These are phyloP conservation scores for Polydrusus cervinus DNA, from an alignment of 2,888 invertebrate species.

Conservation along the genomic window DNA sequence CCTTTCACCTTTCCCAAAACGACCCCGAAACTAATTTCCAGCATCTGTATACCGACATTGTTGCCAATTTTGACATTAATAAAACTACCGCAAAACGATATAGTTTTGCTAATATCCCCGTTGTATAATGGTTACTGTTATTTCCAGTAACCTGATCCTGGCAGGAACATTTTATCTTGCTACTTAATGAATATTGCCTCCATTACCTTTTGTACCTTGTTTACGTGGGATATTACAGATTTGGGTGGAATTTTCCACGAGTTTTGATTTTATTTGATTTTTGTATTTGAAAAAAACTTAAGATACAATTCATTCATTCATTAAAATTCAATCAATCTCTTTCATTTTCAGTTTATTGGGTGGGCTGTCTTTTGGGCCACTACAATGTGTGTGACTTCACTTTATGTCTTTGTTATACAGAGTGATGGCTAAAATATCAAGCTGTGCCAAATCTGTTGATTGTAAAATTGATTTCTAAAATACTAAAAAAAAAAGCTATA, in stretches of 20 bases:
- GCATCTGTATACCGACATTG: slow-evolving; percentile 26
- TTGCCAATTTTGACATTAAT: slow-evolving; percentile 31
- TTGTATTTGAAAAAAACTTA: no score
- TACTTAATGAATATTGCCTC: slow-evolving; percentile 15
- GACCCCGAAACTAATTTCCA: slow-evolving; percentile 20
- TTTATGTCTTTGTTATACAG: no score
- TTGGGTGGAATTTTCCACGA: neutral
- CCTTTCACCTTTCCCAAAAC: slow-evolving; percentile 12
- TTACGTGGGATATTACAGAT: neutral
- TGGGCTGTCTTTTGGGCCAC: no score
- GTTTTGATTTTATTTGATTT: neutral
- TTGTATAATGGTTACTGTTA: slow-evolving; percentile 28
- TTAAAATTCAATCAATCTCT: no score
- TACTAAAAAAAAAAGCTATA: no score
- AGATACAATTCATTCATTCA: no score
- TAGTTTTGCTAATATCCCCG: slow-evolving; percentile 23
- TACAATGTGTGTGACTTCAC: no score
- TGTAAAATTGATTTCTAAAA: no score
- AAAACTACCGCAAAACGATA: slow-evolving; percentile 26
- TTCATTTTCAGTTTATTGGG: no score
- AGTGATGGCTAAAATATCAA: no score
- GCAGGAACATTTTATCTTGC: slow-evolving; percentile 18
- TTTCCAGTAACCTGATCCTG: slow-evolving; percentile 23
- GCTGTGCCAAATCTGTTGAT: no score
- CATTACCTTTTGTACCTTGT: slow-evolving; percentile 1